A percentile compares a stretch with the other conserved stretches of the same genome.
Evolutionary conservation across 1,140 invertebrate genomes (phyloP).

Genomic region (Gerris buenoi): DNA sequence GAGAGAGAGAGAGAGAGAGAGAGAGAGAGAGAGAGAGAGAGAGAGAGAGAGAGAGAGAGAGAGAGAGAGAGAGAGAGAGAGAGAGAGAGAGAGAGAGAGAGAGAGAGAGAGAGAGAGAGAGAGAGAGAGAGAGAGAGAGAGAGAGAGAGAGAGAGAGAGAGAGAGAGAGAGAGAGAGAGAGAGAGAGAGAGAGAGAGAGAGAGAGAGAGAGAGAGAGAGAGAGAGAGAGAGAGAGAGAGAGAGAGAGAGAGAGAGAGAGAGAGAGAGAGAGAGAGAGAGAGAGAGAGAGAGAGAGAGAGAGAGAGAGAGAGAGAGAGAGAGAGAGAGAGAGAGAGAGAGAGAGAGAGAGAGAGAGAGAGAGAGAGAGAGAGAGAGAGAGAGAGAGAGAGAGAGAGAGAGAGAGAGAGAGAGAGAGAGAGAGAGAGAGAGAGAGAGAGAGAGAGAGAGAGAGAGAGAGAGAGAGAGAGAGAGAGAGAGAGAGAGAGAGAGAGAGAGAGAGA

Average conservation of each 20-base stretch:
- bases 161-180: not conserved
- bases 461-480: not conserved
- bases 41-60: slow-evolving; percentile 1
- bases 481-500: not conserved
- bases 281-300: not conserved
- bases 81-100: not conserved
- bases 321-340: not conserved
- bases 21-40: slow-evolving; percentile 1
- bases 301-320: not conserved
- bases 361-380: slow-evolving; percentile 1
- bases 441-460: not conserved
- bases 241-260: slow-evolving; percentile 1
- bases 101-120: not conserved
- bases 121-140: not conserved
- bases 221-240: not conserved
- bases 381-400: not conserved
- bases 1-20: not conserved
- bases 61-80: not conserved
- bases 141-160: not conserved
- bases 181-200: not conserved
- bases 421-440: not conserved
- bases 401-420: not conserved
- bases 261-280: not conserved
- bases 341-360: not conserved
- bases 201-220: not conserved